phyloP scores from a whole-genome alignment of 2,113 vertebrate genomes.

The Micromys minutus region DNA sequence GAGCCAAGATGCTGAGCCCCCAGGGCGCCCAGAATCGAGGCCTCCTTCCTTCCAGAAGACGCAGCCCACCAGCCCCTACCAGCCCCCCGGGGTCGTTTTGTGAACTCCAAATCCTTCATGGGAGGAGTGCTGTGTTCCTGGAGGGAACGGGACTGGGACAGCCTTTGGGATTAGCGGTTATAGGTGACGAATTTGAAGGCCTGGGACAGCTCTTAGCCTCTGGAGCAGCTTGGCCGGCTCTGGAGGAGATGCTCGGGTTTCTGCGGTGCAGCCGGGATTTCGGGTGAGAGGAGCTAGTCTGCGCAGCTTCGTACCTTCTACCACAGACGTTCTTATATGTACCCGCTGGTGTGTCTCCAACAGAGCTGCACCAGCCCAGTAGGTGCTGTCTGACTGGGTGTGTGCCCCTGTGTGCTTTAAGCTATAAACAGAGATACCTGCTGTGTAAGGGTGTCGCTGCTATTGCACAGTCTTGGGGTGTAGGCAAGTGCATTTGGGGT shows the following conservation, averaged over 20 bases:
- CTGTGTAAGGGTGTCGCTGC: not conserved
- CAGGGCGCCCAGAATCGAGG: not conserved
- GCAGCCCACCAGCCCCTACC: not conserved
- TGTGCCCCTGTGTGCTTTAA: not conserved
- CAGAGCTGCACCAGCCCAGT: not conserved
- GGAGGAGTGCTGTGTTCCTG: not conserved
- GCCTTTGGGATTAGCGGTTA: not conserved
- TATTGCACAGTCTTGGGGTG: not conserved
- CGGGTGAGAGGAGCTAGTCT: not conserved
- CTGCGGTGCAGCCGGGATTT: constrained; percentile 63
- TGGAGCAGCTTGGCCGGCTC: not conserved
- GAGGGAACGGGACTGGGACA: not conserved
- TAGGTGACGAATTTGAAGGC: too few species aligned
- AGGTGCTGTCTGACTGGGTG: not conserved
- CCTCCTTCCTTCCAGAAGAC: not conserved
- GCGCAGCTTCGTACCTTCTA: not conserved
- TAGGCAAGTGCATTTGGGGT: constrained; percentile 25
- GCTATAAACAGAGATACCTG: not conserved
- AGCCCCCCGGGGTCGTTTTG: not conserved
- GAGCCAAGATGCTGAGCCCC: not conserved
- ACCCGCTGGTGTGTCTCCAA: not conserved
- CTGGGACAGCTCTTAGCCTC: not conserved
- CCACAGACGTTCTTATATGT: not conserved
- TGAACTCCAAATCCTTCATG: not conserved
- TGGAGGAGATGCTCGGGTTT: not conserved